These are phyloP conservation scores for Drosophila bunnanda DNA, from an alignment of 2,888 invertebrate species.

Conservation along the genomic window DNA sequence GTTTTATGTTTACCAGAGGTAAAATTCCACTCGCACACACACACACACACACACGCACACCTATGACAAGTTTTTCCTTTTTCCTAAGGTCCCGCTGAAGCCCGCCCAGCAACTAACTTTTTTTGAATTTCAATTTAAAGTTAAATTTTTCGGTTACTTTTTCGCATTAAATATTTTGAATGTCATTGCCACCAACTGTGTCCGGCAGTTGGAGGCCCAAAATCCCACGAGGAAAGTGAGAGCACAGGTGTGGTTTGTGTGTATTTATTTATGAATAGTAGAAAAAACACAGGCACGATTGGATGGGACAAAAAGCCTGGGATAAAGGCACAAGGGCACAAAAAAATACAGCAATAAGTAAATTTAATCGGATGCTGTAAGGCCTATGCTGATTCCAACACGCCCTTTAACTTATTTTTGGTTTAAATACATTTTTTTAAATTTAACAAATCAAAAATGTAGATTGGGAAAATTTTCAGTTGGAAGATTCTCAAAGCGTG, in stretches of 20 bases:
- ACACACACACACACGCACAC: too few relatives aligned
- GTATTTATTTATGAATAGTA: constrained; percentile 42
- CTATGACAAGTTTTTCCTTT: constrained; percentile 50
- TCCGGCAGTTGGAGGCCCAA: constrained; percentile 31
- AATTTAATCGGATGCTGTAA: constrained; percentile 16
- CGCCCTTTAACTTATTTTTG: neutral
- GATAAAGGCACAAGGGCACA: constrained; percentile 9
- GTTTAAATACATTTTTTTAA: neutral
- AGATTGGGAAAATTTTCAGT: too few relatives aligned
- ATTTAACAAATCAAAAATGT: neutral
- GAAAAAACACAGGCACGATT: constrained; percentile 16
- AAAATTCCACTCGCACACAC: constrained; percentile 41
- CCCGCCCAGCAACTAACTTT: constrained; percentile 17
- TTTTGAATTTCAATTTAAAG: constrained; percentile 75
- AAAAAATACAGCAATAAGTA: constrained; percentile 10
- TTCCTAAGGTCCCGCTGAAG: constrained; percentile 39
- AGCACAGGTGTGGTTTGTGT: constrained; percentile 53
- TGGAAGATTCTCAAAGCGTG: too few relatives aligned
- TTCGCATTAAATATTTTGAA: constrained; percentile 57
- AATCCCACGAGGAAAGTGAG: constrained; percentile 53
- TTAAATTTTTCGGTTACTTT: constrained; percentile 53
- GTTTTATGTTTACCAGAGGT: constrained; percentile 76
- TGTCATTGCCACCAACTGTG: constrained; percentile 68
- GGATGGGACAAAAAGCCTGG: constrained; percentile 2
- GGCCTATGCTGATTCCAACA: neutral